Conservation (phyloP, 2,113 vertebrate species). For the Passerina amoena region DNA sequence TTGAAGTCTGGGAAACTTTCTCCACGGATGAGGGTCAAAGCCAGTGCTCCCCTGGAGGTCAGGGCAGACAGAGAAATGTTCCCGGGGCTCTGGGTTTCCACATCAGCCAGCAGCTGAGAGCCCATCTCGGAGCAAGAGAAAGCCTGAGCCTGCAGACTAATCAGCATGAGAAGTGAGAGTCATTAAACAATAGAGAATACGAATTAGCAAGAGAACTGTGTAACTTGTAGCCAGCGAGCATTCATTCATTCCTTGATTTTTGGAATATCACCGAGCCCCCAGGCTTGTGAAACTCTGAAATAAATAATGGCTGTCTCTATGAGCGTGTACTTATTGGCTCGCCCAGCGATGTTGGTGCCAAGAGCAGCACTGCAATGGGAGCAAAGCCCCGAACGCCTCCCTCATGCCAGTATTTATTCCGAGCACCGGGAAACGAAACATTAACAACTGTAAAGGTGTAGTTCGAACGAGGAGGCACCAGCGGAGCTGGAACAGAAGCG, state of each 20-base stretch:
- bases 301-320: not conserved
- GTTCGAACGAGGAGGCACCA: not conserved
- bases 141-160: not conserved
- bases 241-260: no score
- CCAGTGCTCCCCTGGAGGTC: no score
- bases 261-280: not conserved
- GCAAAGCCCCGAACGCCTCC: not conserved
- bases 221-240: not conserved
- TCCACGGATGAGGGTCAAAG: no score
- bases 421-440: rapidly evolving
- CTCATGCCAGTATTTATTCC: not conserved
- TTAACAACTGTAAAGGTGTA: not conserved
- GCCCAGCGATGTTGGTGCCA: no score
- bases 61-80: no score
- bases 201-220: rapidly evolving
- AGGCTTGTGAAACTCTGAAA: not conserved
- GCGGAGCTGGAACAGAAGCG: not conserved
- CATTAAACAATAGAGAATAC: not conserved
- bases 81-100: no score
- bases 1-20: no score
- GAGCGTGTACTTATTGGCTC: not conserved
- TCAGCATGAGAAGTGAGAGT: not conserved
- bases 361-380: rapidly evolving
- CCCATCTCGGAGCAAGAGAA: not conserved
- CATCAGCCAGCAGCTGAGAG: no score